Base-by-base conservation (phyloP, 2,797 vertebrate species). In the Parotocinclus haroldoi region DNA sequence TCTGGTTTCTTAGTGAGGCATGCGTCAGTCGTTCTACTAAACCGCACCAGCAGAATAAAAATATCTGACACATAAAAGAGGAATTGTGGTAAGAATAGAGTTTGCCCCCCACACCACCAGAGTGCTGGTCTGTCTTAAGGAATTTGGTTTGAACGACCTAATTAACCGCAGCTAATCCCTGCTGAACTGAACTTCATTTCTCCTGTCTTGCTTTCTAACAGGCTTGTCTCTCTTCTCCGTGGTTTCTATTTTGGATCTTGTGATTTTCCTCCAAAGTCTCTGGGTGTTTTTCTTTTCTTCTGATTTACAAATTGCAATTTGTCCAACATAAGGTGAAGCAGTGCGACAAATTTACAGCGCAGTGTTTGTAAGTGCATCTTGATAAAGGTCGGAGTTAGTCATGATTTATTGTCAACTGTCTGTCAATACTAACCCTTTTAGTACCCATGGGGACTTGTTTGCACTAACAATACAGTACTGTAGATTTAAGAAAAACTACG, bases 31-130 rank as follows among this genome's bases (percentile, higher is more conserved):
- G 10, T 40, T 38, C 17, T 64, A 67, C 55, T 73, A 58, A 68
- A 70, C 72, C 68, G 71, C 60, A 71, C 53, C 62, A 68, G 45
- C 54, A 48, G 19, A 59, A 68, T 61, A 52, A 68, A 76, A 73
- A 58, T 65, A 70, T 75, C 27, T 9, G n/a, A 46, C 54, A 42
- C 60, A 73, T 78, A 61, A 68, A 73, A 68, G 52, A 57, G 16
- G 49, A 58, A 68, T 65, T 76, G 74, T 73, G 14, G 49, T 50
- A 37, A 51, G 39, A 56, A 71, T 64, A 68, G 61, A 68, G 39
- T 44, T 53, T 50, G 27, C 46, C 42, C 62, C 51, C 44, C 49
- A 11, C 27, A 27, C 27, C 27, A 27, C 27, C 27, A 27, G n/a
- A 60, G 19, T 44, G n/a, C 12, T 36, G 10, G 12, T 58, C 48